Evolutionary conservation across 2,113 vertebrate genomes (phyloP), one percentile per base, ranked within the genome.

Genomic region (Gulo gulo): DNA sequence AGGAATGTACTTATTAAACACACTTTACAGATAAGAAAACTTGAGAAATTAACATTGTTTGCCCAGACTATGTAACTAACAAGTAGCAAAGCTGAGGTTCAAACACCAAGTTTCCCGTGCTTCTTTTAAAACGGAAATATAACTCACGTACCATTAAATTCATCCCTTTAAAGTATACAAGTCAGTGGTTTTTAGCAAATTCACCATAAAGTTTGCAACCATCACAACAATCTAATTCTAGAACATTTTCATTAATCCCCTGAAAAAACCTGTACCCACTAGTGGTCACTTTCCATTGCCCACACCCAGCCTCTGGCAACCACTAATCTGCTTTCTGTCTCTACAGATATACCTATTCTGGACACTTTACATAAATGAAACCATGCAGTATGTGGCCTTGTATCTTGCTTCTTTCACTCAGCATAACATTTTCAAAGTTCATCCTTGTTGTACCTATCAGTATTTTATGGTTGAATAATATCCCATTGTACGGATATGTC

Each of bases 11-110:
- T 82, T 84, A 88, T 61, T 74, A 95, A 71, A 88, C 16, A 78
- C 2, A 87, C 45, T 78, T 94, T 69, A 95, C 45, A 95, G 6
- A 39, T 61, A 84, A 95, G 39, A 92, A 86, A 95, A 98, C 29
- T 34, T 91, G 57, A 88, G 79, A 50, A 36, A 94, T 52, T 81
- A 89, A 87, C 94, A 50, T 86, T 92, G 95, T 13, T 76, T 93
- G 45, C 29, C 23, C 57, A 96, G 36, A 18, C 42, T 57, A 83
- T 3, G 29, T 65, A 94, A 80, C 63, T 61, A 93, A 95, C 7
- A 95, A 96, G 71, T 20, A 92, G 76, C 61, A 94, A 95, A 88
- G 59, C 45, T 84, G n/a, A 97, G 63, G 29, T 67, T 52, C 47
- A 47, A 95, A 90, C n/a, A 91, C 2, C 23, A 71, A 92, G 55